phyloP scores from a whole-genome alignment of 2,113 vertebrate species.

The Eubucco bourcierii region DNA sequence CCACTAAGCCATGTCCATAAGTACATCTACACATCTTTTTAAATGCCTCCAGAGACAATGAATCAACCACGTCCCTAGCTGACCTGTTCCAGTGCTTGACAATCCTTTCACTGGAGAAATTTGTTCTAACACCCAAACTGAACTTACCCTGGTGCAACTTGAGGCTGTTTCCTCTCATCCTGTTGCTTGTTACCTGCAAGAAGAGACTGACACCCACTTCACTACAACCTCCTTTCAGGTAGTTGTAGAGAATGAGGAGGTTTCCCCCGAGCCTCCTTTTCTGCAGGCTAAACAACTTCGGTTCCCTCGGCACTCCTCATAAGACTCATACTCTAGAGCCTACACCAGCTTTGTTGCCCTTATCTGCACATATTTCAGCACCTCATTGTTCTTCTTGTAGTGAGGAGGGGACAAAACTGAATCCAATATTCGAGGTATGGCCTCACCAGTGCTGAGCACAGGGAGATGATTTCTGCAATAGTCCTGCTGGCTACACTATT shows the following conservation, averaged over 20 bases:
- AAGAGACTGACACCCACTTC: neutral
- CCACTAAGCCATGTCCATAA: neutral
- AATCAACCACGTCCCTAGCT: neutral
- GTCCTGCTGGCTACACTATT: neutral
- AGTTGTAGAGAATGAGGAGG: neutral
- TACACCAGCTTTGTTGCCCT: neutral
- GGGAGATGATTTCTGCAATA: neutral
- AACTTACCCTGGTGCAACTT: neutral
- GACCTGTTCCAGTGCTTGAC: neutral
- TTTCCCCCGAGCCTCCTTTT: neutral
- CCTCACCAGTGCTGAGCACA: neutral
- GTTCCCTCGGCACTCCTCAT: neutral
- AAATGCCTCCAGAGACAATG: neutral
- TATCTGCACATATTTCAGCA: neutral
- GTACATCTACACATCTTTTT: neutral
- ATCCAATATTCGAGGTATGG: neutral
- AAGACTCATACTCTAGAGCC: neutral
- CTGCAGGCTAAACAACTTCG: neutral
- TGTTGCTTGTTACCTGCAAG: neutral
- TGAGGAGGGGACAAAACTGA: neutral
- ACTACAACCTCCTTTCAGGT: neutral
- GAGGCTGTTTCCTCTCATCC: neutral
- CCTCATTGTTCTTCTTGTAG: neutral
- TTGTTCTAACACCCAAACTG: neutral
- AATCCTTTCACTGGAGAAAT: neutral